Evolutionary conservation across 2,888 invertebrate genomes (phyloP).

Genomic region (Cephonodes hylas): DNA sequence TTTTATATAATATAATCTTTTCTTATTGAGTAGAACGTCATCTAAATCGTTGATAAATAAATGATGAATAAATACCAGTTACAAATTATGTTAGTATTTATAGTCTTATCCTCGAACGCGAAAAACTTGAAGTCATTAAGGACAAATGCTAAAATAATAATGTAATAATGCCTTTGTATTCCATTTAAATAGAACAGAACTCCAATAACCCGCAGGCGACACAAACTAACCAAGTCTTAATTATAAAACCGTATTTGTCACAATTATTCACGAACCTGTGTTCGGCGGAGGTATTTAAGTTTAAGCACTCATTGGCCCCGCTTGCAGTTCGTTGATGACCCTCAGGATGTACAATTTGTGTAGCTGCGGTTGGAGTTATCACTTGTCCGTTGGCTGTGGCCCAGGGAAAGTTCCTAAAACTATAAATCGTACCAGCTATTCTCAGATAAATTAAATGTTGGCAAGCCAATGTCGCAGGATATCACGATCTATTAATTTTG

Average conservation of each 20-base stretch:
- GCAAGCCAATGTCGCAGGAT: constrained; percentile 30
- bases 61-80: too few species aligned
- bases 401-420: constrained; percentile 31
- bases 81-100: too few species aligned
- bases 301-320: background rate
- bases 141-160: too few species aligned
- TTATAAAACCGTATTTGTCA: background rate
- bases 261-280: constrained; percentile 5
- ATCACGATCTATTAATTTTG: constrained; percentile 37
- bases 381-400: constrained; percentile 12
- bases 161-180: too few species aligned
- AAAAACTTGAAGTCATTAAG: too few species aligned
- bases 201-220: background rate
- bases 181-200: too few species aligned
- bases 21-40: too few species aligned
- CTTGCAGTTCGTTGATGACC: background rate
- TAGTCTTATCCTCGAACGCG: too few species aligned
- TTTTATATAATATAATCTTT: too few species aligned
- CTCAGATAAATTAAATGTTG: constrained; percentile 47
- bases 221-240: background rate
- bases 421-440: constrained; percentile 22
- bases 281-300: background rate
- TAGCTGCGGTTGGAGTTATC: background rate
- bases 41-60: too few species aligned
- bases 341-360: background rate